Evolutionary conservation across 2,888 invertebrate genomes (phyloP).

Genomic region (Lacanobia wlatinum): DNA sequence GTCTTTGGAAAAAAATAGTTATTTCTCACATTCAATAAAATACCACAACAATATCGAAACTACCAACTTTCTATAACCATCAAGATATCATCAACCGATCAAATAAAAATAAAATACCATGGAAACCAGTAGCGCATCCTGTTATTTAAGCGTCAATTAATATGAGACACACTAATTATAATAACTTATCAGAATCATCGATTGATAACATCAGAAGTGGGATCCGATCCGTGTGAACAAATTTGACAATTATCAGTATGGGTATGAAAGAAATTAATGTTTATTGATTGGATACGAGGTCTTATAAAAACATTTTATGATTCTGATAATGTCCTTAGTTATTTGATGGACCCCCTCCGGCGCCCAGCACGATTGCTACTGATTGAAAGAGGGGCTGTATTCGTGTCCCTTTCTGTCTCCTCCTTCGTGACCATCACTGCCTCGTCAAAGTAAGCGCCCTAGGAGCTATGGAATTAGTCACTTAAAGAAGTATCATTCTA

Average conservation of each 20-base stretch:
- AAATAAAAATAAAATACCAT: conserved; percentile 36
- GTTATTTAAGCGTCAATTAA: conserved; percentile 55
- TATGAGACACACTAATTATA: conserved; percentile 53
- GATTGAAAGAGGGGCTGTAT: too few relatives aligned
- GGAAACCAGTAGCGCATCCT: conserved; percentile 66
- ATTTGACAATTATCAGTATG: conserved; percentile 53
- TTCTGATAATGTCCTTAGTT: neutral
- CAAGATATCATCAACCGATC: conserved; percentile 35
- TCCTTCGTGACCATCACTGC: too few relatives aligned
- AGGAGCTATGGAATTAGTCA: too few relatives aligned
- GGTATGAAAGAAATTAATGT: conserved; percentile 28
- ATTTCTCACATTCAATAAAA: conserved; percentile 19
- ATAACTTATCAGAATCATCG: conserved; percentile 56
- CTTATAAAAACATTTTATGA: conserved; percentile 20
- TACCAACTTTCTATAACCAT: conserved; percentile 25
- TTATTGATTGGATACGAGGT: conserved; percentile 7
- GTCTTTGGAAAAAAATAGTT: neutral
- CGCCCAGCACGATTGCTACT: too few relatives aligned
- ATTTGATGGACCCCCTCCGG: neutral
- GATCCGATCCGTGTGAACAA: conserved; percentile 59
- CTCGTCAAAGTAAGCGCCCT: too few relatives aligned
- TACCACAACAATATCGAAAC: neutral
- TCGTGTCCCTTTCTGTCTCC: neutral
- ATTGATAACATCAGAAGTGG: conserved; percentile 56
- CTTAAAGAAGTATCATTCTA: too few relatives aligned